Base-by-base conservation (phyloP, 2,113 vertebrate species). In the Entomyzon cyanotis region DNA sequence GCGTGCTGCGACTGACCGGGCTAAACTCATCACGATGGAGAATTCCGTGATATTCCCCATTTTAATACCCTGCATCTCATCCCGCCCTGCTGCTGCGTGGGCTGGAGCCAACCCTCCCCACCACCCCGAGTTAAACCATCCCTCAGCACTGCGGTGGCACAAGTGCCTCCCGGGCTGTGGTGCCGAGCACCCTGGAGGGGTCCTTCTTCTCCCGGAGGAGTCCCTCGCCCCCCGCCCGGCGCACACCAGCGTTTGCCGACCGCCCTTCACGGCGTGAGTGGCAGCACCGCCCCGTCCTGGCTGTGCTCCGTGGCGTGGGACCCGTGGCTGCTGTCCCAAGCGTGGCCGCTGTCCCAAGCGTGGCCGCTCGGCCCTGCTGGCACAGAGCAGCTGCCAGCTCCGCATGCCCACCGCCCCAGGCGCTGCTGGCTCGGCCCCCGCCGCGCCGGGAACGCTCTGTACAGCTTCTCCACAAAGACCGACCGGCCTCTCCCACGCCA, bases 371-470 rank as follows among this genome's bases (percentile, higher is more conserved):
- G 67, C 55, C 39, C 17, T 3, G 30, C 82, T 87, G 86, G 82
- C 90, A 82, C 70, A 0, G 49, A 27, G 64, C 39, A 0, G 55
- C 80, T 67, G 84, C 80, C 80, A 65, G 80, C 58, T 44, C 75
- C 1, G 12, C 11, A 46, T 27, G 39, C 83, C 73, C 68, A 22
- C 73, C 3, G 82, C 90, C 87, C 71, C 31, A 3, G 83, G 94
- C 78, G 15, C 74, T 93, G 94, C 94, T 90, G 91, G 83, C 91
- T 65, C 73, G 75, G 65, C 30, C 84, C 39, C 55, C 64, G 27
- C 55, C 9, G 21, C 55, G 17, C 81, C 23, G 68, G 63, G 87
- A 90, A 87, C 74, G 16, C 50, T 80, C 83, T 64, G 78, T 84
- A n/a, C 78, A 5, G 60, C 71, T 86, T 1, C 28, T 33, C 31